Conservation (phyloP, 2,888 invertebrate species). For the Smittia aterrima region DNA sequence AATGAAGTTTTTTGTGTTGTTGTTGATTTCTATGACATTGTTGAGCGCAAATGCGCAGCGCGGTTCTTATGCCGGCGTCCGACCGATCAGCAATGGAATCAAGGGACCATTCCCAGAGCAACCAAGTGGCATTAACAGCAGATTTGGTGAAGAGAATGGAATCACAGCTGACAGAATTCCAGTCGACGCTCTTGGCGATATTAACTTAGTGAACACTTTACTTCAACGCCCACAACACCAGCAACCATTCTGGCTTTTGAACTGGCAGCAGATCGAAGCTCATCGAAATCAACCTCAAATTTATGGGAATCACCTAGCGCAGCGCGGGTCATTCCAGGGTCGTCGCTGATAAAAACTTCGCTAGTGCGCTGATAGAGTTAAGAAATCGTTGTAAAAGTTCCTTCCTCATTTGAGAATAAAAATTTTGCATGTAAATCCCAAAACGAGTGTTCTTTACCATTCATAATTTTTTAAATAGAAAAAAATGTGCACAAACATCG, state of each 20-base stretch:
- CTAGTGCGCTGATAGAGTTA: not conserved
- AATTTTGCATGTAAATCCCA: not conserved
- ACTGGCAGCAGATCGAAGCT: constrained; percentile 65
- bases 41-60: constrained; percentile 54
- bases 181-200: constrained; percentile 66
- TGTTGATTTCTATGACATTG: constrained; percentile 34
- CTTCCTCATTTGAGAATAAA: not conserved
- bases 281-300: constrained; percentile 51
- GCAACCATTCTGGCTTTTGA: constrained; percentile 72
- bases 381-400: not conserved
- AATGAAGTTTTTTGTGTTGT: constrained; percentile 2
- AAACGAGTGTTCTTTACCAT: not conserved
- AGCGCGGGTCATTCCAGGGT: constrained; percentile 47
- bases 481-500: not conserved
- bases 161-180: constrained; percentile 53
- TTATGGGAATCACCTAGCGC: constrained; percentile 44
- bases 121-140: constrained; percentile 53
- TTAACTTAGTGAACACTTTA: constrained; percentile 61
- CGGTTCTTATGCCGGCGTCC: constrained; percentile 63
- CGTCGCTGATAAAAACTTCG: not conserved
- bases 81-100: constrained; percentile 59
- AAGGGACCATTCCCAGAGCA: constrained; percentile 41
- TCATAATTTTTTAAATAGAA: too few species aligned
- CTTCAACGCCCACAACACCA: constrained; percentile 65
- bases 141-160: constrained; percentile 56